Conservation (phyloP, 2,113 vertebrate species). For the Varanus komodoensis region DNA sequence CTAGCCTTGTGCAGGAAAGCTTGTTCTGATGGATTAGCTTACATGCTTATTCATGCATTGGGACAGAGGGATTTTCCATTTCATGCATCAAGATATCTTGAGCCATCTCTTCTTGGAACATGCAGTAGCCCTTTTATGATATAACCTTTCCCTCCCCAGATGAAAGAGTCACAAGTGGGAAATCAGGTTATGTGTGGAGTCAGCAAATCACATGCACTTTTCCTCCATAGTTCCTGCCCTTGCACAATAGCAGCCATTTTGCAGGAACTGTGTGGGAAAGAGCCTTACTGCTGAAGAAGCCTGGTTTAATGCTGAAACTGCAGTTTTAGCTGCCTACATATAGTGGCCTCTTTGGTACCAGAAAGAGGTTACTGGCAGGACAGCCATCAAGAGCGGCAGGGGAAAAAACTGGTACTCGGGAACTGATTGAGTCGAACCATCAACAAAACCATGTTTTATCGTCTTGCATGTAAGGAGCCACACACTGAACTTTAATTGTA, state of each 20-base stretch:
- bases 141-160: not conserved
- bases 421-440: not conserved
- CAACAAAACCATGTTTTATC: not conserved
- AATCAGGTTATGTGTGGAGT: not conserved
- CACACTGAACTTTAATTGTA: not conserved
- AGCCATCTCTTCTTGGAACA: not conserved
- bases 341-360: slow-evolving; percentile 51
- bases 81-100: slow-evolving; percentile 2
- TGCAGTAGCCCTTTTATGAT: not conserved
- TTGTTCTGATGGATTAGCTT: not conserved
- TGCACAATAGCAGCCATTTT: slow-evolving; percentile 56
- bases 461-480: not conserved
- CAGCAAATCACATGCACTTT: slow-evolving; percentile 38
- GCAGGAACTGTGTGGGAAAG: slow-evolving; percentile 62
- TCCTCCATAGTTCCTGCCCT: slow-evolving; percentile 47
- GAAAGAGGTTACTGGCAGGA: slow-evolving; percentile 63
- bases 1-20: not conserved
- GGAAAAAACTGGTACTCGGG: slow-evolving; percentile 37
- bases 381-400: slow-evolving; percentile 1
- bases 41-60: not conserved
- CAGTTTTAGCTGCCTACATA: slow-evolving; percentile 42
- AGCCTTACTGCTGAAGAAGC: slow-evolving; percentile 50
- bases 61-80: not conserved
- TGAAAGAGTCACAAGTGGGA: slow-evolving; percentile 24
- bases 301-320: slow-evolving; percentile 54